Evolutionary conservation across 2,797 vertebrate species (phyloP).

Genomic region (Emys orbicularis): DNA sequence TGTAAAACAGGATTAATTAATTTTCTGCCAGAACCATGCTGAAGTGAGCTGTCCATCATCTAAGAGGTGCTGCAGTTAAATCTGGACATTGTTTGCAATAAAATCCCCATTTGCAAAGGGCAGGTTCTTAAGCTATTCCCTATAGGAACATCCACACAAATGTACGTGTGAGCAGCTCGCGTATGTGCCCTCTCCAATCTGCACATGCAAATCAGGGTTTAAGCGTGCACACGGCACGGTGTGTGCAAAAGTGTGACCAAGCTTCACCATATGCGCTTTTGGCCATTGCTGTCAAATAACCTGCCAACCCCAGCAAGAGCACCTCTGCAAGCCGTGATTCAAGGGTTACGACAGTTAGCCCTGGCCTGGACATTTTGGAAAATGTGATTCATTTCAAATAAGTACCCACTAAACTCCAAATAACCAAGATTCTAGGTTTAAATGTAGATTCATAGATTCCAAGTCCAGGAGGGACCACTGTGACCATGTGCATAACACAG

Average conservation of each 20-base stretch:
- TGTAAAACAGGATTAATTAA: slow-evolving; percentile 38
- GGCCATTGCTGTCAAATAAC: too few relatives aligned
- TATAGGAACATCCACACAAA: not conserved
- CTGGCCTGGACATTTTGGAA: not conserved
- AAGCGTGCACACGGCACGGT: not conserved
- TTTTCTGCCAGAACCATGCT: not conserved
- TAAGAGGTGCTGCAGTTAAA: not conserved
- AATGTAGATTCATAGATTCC: not conserved
- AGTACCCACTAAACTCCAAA: not conserved
- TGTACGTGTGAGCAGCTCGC: not conserved
- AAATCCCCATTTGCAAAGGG: fast-evolving
- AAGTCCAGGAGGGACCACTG: not conserved
- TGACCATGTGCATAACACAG: not conserved
- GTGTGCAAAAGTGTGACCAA: too few relatives aligned
- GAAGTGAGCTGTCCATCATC: not conserved
- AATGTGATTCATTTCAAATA: not conserved
- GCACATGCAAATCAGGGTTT: fast-evolving
- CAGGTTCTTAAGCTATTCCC: not conserved
- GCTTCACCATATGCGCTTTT: not conserved
- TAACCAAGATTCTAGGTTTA: not conserved
- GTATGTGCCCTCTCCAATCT: fast-evolving
- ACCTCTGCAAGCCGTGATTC: not conserved
- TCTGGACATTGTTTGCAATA: fast-evolving
- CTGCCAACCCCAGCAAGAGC: not conserved
- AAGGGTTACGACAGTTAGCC: too few relatives aligned